These are phyloP conservation scores for Rosalia funebris DNA, from an alignment of 2,888 invertebrate genomes.

Conservation along the genomic window DNA sequence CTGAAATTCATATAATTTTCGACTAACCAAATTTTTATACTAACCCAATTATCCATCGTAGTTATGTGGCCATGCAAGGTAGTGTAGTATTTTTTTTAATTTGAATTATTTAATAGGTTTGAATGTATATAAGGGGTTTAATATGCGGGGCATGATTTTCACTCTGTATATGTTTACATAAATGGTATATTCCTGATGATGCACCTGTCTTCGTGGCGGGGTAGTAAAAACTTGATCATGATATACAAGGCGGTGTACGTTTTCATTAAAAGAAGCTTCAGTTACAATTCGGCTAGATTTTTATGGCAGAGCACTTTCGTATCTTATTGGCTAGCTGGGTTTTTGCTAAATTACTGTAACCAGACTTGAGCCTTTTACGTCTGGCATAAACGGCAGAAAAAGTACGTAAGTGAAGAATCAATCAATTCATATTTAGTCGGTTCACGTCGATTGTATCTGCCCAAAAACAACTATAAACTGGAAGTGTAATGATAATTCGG, in stretches of 20 bases:
- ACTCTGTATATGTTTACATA: too few species aligned
- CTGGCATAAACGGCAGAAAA: conserved; percentile 13
- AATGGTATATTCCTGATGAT: too few species aligned
- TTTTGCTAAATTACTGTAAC: conserved; percentile 17
- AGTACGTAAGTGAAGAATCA: conserved; percentile 20
- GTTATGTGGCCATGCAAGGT: too few species aligned
- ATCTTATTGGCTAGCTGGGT: neutral
- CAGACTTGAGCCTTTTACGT: conserved; percentile 18
- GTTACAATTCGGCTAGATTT: conserved; percentile 14
- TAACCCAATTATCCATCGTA: too few species aligned
- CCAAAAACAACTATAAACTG: conserved; percentile 50
- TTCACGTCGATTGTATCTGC: conserved; percentile 47
- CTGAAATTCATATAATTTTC: too few species aligned
- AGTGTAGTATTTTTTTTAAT: too few species aligned
- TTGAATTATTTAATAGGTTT: too few species aligned
- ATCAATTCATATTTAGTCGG: conserved; percentile 37
- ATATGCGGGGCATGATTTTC: too few species aligned
- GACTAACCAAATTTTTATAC: too few species aligned
- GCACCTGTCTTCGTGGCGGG: conserved; percentile 6
- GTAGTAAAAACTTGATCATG: conserved; percentile 17
- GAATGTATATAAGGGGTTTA: too few species aligned
- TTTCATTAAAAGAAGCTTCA: conserved; percentile 2
- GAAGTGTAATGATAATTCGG: conserved; percentile 50
- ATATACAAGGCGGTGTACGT: conserved; percentile 4
- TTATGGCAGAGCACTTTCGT: neutral